Conservation (phyloP, 2,113 vertebrate species). For the Salvator merianae region DNA sequence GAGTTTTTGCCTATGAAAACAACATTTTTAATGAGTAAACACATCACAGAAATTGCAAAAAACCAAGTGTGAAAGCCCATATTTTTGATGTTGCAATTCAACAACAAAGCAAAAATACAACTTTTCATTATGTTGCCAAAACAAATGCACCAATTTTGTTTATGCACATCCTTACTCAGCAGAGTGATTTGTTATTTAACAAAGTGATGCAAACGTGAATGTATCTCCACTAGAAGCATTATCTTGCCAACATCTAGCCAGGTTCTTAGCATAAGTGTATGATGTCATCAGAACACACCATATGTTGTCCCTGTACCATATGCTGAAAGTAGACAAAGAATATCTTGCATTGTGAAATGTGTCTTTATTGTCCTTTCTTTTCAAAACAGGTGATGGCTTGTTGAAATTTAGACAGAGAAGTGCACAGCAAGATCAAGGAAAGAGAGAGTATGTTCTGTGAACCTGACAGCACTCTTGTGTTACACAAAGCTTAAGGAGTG, state of each 20-base stretch:
- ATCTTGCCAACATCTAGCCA: background rate
- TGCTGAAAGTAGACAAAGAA: background rate
- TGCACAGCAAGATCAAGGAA: background rate
- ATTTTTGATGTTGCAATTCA: too few relatives aligned
- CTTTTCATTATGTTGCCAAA: too few relatives aligned
- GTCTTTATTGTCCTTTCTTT: background rate
- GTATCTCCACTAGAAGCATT: background rate
- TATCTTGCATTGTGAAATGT: background rate
- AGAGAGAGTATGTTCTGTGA: too few relatives aligned
- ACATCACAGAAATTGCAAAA: background rate
- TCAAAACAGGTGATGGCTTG: background rate
- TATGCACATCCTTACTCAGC: too few relatives aligned
- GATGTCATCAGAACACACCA: fast-evolving
- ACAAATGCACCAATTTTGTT: too few relatives aligned
- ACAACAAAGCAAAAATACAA: background rate
- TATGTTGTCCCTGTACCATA: background rate
- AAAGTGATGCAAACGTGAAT: background rate
- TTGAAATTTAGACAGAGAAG: conserved; percentile 2
- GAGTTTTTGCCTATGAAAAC: too few relatives aligned
- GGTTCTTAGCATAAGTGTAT: fast-evolving
- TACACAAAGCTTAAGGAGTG: background rate
- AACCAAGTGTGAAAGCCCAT: too few relatives aligned
- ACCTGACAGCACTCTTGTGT: too few relatives aligned
- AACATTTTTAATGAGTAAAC: too few relatives aligned
- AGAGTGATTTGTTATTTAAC: background rate